phyloP scores from a whole-genome alignment of 1,140 invertebrate genomes.

The Lordiphosa stackelbergi region DNA sequence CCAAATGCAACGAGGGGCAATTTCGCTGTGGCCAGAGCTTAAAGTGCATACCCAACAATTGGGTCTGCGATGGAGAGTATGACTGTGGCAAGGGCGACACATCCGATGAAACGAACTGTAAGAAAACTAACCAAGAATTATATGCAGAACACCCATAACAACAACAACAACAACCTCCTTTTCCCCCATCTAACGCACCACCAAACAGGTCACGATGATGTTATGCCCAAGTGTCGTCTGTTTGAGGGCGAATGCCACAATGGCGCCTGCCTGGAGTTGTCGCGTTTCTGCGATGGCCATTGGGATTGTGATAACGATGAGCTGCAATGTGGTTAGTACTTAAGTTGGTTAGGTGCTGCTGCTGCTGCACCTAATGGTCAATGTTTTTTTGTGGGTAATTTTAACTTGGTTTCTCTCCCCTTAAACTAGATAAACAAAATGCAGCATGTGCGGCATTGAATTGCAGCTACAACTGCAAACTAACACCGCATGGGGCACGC shows the following conservation, averaged over 20 bases:
- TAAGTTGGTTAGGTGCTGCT: slow-evolving; percentile 1
- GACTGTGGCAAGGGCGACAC: slow-evolving; percentile 66
- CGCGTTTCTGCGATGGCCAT: slow-evolving; percentile 88
- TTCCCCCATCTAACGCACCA: not conserved
- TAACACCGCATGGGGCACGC: slow-evolving; percentile 81
- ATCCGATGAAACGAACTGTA: slow-evolving; percentile 68
- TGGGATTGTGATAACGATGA: slow-evolving; percentile 84
- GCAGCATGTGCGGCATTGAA: slow-evolving; percentile 79
- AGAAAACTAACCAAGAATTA: slow-evolving; percentile 36
- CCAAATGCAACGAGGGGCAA: slow-evolving; percentile 80
- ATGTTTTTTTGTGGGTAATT: not conserved
- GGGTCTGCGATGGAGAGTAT: slow-evolving; percentile 83
- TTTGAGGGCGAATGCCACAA: slow-evolving; percentile 83
- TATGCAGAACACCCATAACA: slow-evolving; percentile 9
- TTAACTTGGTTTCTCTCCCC: slow-evolving; percentile 2
- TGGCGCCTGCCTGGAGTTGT: slow-evolving; percentile 85
- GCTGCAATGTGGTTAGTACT: slow-evolving; percentile 78
- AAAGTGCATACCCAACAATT: slow-evolving; percentile 85
- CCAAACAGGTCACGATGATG: slow-evolving; percentile 48
- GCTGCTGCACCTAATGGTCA: slow-evolving; percentile 6
- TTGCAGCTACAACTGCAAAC: slow-evolving; percentile 83
- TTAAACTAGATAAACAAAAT: slow-evolving; percentile 77
- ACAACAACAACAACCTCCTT: not conserved
- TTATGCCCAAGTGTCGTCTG: slow-evolving; percentile 78
- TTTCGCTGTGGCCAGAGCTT: slow-evolving; percentile 80